phyloP scores from a whole-genome alignment of 2,888 invertebrate species.

The Argyresthia albistria region DNA sequence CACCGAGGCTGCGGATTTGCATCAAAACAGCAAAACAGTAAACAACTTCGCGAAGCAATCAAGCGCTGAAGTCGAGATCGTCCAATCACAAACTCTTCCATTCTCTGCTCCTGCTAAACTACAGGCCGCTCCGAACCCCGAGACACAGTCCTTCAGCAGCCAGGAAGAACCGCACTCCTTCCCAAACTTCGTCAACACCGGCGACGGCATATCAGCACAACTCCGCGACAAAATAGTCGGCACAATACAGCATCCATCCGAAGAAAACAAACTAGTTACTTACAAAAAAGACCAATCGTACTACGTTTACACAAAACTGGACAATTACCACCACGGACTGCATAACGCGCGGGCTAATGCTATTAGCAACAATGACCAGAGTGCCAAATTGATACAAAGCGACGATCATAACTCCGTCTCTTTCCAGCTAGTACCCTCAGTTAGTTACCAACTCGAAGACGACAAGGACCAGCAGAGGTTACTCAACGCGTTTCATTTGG shows the following conservation, averaged over 20 bases:
- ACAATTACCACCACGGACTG: conserved; percentile 16
- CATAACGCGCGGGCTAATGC: conserved; percentile 18
- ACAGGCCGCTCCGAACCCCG: conserved; percentile 27
- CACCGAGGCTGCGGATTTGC: conserved; percentile 17
- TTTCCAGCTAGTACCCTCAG: conserved; percentile 49
- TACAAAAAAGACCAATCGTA: conserved; percentile 59
- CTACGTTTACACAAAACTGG: conserved; percentile 44
- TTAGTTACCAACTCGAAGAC: conserved; percentile 45
- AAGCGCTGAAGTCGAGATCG: conserved; percentile 35
- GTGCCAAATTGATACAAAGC: conserved; percentile 19
- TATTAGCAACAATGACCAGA: conserved; percentile 12
- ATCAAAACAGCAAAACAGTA: conserved; percentile 15
- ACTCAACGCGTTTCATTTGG: conserved; percentile 40
- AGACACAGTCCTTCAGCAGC: conserved; percentile 25
- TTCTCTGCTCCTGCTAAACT: conserved; percentile 27
- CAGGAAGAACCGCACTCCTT: conserved; percentile 21
- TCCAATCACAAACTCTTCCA: conserved; percentile 35
- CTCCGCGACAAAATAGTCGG: conserved; percentile 54
- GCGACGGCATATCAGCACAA: conserved; percentile 51
- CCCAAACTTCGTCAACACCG: conserved; percentile 30
- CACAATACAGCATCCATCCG: conserved; percentile 48
- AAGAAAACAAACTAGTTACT: conserved; percentile 46
- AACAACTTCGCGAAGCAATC: conserved; percentile 20
- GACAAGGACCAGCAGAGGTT: conserved; percentile 46
- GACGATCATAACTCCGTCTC: conserved; percentile 26